Conservation (phyloP, 2,797 vertebrate genomes). For the Hydrolagus colliei region DNA sequence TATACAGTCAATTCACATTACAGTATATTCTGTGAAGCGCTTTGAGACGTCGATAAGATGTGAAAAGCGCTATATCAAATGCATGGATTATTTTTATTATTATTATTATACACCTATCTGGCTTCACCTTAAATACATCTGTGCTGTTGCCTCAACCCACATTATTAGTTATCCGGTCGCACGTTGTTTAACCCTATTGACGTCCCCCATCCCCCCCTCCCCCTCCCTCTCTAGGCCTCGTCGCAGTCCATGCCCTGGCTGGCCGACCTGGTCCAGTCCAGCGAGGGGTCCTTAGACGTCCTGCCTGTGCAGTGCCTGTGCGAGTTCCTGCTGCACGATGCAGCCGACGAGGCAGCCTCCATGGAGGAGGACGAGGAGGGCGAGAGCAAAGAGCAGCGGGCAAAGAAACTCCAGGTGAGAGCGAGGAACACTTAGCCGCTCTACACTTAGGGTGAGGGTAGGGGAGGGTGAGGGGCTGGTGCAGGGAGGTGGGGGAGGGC, state of each 20-base stretch:
- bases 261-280: slow-evolving; percentile 93
- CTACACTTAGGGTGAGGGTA: too few species aligned
- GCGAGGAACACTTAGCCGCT: too few species aligned
- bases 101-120: background rate
- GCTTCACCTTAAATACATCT: too few species aligned
- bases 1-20: too few species aligned
- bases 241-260: slow-evolving; percentile 98
- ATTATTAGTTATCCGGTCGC: too few species aligned
- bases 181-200: background rate
- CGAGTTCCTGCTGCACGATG: slow-evolving; percentile 92
- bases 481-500: too few species aligned
- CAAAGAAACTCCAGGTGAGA: slow-evolving; percentile 78
- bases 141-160: too few species aligned
- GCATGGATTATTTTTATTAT: background rate
- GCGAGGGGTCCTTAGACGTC: slow-evolving; percentile 91
- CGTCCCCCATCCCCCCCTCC: background rate
- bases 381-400: slow-evolving; percentile 90
- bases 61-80: background rate
- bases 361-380: slow-evolving; percentile 86
- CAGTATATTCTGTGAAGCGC: too few species aligned
- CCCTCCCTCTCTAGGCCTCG: slow-evolving; percentile 64
- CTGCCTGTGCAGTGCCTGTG: slow-evolving; percentile 95
- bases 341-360: slow-evolving; percentile 70
- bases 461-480: too few species aligned
- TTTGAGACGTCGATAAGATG: too few species aligned